Evolutionary conservation across 2,113 vertebrate genomes (phyloP), one percentile per base, ranked within the genome.

Genomic region (Ameiurus melas): DNA sequence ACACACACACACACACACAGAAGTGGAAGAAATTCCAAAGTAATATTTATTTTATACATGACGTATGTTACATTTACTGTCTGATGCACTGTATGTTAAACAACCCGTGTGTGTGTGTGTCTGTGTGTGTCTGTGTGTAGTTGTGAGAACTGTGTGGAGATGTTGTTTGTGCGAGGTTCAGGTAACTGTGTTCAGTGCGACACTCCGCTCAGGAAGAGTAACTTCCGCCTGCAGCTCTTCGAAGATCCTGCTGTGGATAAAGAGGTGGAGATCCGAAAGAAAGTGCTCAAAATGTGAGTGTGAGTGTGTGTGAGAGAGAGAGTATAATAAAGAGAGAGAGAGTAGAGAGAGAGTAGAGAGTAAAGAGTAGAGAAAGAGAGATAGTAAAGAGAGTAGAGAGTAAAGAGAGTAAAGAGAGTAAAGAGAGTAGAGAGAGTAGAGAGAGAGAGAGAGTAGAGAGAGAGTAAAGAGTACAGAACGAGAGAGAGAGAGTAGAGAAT

Each of bases 251-350:
- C 97, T 27, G 95, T 99, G 0, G 98, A 99, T 93, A 99, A 99
- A 92, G 98, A 99, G 91, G 98, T 99, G 93, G 98, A 99, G 93
- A 99, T 99, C 91, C 96, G 98, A 71, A 99, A 99, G 95, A 99
- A 97, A 94, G 97, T 99, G 87, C 94, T 99, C 86, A 99, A 99
- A 96, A 97, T 99, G 98, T 99, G 94, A 97, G 96, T 96, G 51
- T 17, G 13, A 0, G 51, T 1, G 9, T 0, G 64, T 13, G 64
- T 4, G 27, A 51, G 51, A 51, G 51, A 51, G 51, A 51, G 51
- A 51, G 51, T 39, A 39, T 39, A 39, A 39, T 39, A 39, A 39
- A 39, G 60, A 51, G 51, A 51, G 51, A 51, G 9, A 51, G 47
- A 27, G 66, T 16, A 39, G 4, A 39, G 36, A 39, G 36, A 39